Percentiles rank a stretch among this genome's conserved stretches.
phyloP scores from a whole-genome alignment of 2,113 vertebrate species.

The Atrichornis clamosus region DNA sequence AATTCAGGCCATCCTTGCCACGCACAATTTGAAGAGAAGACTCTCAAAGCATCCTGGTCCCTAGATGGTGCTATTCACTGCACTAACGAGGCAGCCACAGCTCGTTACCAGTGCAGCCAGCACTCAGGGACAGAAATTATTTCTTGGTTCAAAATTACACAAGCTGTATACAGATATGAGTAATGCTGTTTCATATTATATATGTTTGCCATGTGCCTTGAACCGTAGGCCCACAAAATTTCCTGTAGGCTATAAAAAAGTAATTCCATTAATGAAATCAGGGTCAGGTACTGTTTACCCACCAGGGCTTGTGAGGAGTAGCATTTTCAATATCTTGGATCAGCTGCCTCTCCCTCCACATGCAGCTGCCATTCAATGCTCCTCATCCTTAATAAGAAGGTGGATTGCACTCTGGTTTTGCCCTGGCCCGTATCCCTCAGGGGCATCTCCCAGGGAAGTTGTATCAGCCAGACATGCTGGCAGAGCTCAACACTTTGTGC shows the following conservation, averaged over 20 bases:
- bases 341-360: neutral
- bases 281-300: neutral
- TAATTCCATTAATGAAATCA: neutral
- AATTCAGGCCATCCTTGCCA: neutral
- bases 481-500: neutral
- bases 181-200: neutral
- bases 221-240: neutral
- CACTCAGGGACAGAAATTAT: neutral
- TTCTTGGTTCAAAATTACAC: neutral
- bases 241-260: neutral
- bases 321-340: neutral
- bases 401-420: neutral
- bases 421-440: neutral
- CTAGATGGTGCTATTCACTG: slow-evolving; percentile 57
- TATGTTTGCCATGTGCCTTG: neutral
- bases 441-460: neutral
- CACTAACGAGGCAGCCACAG: neutral
- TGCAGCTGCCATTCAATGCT: neutral
- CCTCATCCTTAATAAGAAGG: neutral
- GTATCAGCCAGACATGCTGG: neutral
- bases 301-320: neutral
- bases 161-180: neutral
- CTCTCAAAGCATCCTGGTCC: neutral
- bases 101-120: neutral
- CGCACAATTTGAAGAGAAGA: neutral